Evolutionary conservation across 2,888 invertebrate species (phyloP), one percentile per base, ranked within the genome.

Genomic region (Camponotus fellah): DNA sequence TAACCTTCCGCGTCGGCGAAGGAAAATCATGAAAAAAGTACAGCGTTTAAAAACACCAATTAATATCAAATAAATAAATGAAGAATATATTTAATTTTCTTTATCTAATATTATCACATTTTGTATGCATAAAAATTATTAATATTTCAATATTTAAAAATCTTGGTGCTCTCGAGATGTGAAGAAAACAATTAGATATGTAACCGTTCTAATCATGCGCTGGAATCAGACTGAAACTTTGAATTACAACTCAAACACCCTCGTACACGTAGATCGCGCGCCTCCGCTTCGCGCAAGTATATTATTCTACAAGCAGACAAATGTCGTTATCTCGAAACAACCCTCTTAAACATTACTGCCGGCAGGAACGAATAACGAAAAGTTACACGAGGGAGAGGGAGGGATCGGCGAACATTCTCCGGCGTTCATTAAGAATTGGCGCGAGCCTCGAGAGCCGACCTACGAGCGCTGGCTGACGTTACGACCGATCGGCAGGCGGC

Each of bases 401-500:
- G 9, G 10, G 32, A 4, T 10, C 46, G 43, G 17, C 64, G 69
- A 43, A 65, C 66, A 43, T 66, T 76, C 66, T 56, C 72, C 34
- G 46, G 12, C 26, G 62, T 46, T 84, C 83, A 84, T 87, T 88
- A 82, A 86, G 85, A 85, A 87, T 71, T 79, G 85, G 74, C 76
- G 80, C 46, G 60, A 43, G 71, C 68, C 62, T 66, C 66, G 64
- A 62, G 62, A 37, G 49, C 68, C 58, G 65, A 69, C 21, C 60
- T 43, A 79, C 60, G 58, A 21, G 37, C 60, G 60, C 17, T 69
- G 81, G 85, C 71, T 77, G 83, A 64, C 83, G 77, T 86, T 85
- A 79, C 83, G 82, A 62, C 75, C 85, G 85, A 90, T 87, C 85
- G 85, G 87, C 86, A 75, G 86, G 89, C 86, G 75, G 80, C 82